Evolutionary conservation across 2,888 invertebrate genomes (phyloP), one percentile per base, ranked within the genome.

Genomic region (Spilosoma lubricipeda): DNA sequence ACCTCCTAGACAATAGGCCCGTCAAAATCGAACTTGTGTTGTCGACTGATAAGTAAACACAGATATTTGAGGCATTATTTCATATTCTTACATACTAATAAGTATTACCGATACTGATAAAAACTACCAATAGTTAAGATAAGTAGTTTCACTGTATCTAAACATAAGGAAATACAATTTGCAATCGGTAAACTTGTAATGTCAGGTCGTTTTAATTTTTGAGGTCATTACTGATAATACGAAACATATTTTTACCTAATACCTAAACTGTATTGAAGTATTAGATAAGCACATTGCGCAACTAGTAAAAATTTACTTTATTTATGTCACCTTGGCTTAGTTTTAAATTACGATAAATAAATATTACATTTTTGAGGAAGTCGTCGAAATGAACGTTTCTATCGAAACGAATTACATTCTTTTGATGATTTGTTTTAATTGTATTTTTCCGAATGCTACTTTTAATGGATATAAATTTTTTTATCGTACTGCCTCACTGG

Each of bases 241-340:
- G 45, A 63, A 42, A 42, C 30, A 56, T 30, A 42, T 39, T 59
- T 65, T 36, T 23, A 33, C 30, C 27, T 42, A 39, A 42, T 70
- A 70, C 70, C 45, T 70, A 70, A 45, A 63, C 23, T 45, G 1
- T 64, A 56, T 36, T 69, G 63, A 56, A 70, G 30, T 33, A 45
- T 42, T 63, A 64, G 70, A 70, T 70, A 70, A 70, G 70, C 30
- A 20, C n/a, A 15, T 39, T 30, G 30, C 36, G 39, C 39, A 66
- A 66, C 66, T 30, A 42, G 42, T 63, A 70, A 70, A 59, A 70
- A 63, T 27, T 63, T 9, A 42, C 59, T 59, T 33, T 13, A 33
- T 36, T 52, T 64, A 45, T 42, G 15, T 70, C n/a, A 70, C 70
- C 70, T 70, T 70, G 70, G 18, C 70, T 42, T 70, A 70, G 30